Conservation (phyloP, 2,113 vertebrate species). For the Callionymus lyra region DNA sequence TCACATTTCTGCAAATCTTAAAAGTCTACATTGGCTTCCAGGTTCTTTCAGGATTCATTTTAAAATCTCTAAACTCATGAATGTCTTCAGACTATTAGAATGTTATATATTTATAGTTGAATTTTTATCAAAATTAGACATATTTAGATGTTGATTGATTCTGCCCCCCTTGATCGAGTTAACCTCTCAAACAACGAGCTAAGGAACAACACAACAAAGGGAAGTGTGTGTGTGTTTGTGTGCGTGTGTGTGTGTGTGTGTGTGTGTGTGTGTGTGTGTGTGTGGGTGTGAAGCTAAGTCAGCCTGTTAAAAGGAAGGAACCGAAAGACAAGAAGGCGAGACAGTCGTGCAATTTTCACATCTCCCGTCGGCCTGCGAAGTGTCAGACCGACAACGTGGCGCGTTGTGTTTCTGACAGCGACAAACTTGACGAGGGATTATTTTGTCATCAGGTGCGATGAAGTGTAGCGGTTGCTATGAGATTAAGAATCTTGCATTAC, state of each 20-base stretch:
- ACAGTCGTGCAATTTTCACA: neutral
- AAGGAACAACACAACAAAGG: no score
- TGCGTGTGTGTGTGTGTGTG: neutral
- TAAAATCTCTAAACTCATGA: no score
- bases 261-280: neutral
- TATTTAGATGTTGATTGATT: no score
- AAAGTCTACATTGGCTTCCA: no score
- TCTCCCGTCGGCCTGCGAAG: conserved; percentile 18
- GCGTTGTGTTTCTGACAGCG: conserved; percentile 13
- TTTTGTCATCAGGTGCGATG: conserved; percentile 32
- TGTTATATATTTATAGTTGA: no score
- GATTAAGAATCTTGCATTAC: conserved; percentile 9
- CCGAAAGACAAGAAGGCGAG: neutral
- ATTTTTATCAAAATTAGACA: no score
- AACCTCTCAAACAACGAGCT: no score
- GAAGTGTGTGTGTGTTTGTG: neutral
- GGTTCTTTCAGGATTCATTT: no score
- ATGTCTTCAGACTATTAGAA: no score
- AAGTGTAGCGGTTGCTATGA: conserved; percentile 3
- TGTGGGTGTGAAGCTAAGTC: neutral
- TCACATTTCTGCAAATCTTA: no score
- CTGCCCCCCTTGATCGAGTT: no score
- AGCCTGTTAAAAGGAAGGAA: conserved; percentile 1
- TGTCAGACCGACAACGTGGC: conserved; percentile 8
- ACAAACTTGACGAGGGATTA: conserved; percentile 26